phyloP scores from a whole-genome alignment of 2,888 invertebrate genomes.

The Linnaemya tessellans region DNA sequence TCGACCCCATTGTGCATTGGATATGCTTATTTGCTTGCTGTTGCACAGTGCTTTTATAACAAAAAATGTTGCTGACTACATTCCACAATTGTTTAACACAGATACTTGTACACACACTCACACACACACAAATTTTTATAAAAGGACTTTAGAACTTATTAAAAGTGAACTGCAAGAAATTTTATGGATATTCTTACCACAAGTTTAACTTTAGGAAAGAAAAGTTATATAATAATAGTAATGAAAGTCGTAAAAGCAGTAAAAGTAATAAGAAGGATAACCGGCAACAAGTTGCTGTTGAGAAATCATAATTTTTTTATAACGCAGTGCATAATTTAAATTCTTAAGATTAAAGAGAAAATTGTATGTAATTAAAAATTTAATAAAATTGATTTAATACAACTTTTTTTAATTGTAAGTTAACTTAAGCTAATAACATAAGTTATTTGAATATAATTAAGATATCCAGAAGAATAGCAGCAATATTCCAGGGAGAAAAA shows the following conservation, averaged over 20 bases:
- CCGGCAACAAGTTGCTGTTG: constrained; percentile 38
- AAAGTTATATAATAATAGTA: constrained; percentile 19
- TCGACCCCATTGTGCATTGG: neutral
- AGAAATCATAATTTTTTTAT: neutral
- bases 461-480: too few relatives aligned
- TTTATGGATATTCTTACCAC: constrained; percentile 10
- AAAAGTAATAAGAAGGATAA: constrained; percentile 7
- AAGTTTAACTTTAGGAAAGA: constrained; percentile 8
- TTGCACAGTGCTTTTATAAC: neutral
- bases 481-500: too few relatives aligned
- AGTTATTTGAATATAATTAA: too few relatives aligned
- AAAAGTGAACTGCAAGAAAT: constrained; percentile 27
- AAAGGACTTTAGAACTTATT: constrained; percentile 17
- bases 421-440: too few relatives aligned
- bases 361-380: neutral
- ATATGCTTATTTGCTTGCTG: neutral
- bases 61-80: neutral
- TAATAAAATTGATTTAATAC: neutral
- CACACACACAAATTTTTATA: neutral
- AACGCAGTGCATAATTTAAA: neutral
- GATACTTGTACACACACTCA: neutral
- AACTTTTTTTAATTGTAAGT: too few relatives aligned
- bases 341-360: neutral
- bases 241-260: neutral
- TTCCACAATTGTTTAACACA: neutral